Percentiles rank a stretch among this genome's conserved stretches.
Evolutionary conservation across 2,113 vertebrate species (phyloP).

Genomic region (Trichechus manatus): DNA sequence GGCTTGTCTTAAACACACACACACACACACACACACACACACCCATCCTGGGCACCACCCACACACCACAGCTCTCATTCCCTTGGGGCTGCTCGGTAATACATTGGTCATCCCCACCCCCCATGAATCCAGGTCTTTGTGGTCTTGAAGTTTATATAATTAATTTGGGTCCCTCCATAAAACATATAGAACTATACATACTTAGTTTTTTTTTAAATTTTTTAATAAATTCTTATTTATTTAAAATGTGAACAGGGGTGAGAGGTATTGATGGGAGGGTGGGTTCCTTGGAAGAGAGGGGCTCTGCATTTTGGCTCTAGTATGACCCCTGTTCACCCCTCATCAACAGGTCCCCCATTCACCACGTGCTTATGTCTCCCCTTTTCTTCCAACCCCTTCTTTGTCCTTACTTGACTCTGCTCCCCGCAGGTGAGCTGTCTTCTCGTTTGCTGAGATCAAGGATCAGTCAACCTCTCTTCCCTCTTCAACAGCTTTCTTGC

Average conservation of each 20-base stretch:
- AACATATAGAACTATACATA: not conserved
- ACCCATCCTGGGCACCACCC: no score
- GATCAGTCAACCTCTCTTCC: not conserved
- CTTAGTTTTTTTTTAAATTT: no score
- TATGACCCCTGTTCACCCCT: fast-evolving
- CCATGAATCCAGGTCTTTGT: not conserved
- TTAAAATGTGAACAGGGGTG: not conserved
- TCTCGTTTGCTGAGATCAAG: not conserved
- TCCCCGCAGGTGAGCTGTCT: not conserved
- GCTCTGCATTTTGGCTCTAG: no score
- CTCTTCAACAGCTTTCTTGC: not conserved
- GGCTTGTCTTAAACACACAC: not conserved
- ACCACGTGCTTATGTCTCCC: fast-evolving
- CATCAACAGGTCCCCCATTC: fast-evolving
- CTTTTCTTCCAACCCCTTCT: not conserved
- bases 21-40: not conserved
- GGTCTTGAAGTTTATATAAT: not conserved
- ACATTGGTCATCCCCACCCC: no score
- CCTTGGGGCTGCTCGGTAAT: not conserved
- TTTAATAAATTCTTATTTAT: not conserved
- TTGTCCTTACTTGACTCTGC: not conserved
- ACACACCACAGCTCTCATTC: not conserved
- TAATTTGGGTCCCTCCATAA: not conserved
- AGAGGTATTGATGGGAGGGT: not conserved
- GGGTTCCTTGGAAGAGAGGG: not conserved